phyloP scores from a whole-genome alignment of 2,113 vertebrate genomes.

The Antigone vipio region DNA sequence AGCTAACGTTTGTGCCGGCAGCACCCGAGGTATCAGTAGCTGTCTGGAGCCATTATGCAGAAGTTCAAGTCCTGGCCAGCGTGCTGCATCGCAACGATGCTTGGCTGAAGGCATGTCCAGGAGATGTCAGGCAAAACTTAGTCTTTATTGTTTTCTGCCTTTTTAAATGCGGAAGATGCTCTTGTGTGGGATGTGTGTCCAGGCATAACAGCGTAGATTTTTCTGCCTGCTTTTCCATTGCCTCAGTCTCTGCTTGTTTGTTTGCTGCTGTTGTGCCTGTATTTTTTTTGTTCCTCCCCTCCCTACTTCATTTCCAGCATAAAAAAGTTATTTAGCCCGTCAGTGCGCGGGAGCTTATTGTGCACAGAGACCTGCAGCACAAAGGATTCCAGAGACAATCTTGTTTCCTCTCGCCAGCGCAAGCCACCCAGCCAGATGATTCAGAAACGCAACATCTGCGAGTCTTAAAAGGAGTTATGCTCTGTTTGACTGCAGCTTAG shows the following conservation, averaged over 20 bases:
- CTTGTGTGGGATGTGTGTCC: not conserved
- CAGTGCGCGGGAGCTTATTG: not conserved
- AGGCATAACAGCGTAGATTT: not conserved
- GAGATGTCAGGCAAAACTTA: not conserved
- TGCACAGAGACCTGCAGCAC: not conserved
- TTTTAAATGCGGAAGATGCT: not conserved
- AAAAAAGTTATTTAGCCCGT: not conserved
- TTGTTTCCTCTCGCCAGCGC: not conserved
- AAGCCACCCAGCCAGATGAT: not conserved
- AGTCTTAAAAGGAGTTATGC: constrained; percentile 32
- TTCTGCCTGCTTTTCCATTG: not conserved
- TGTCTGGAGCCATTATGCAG: not conserved
- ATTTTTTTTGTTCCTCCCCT: not conserved
- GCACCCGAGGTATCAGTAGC: not conserved
- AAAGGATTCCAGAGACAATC: constrained; percentile 45
- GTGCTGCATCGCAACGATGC: rapidly evolving
- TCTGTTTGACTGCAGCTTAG: constrained; percentile 32
- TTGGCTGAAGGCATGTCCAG: rapidly evolving
- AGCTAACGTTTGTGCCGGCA: not conserved
- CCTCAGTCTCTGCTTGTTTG: not conserved
- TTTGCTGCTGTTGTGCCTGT: not conserved
- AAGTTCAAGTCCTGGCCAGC: not conserved
- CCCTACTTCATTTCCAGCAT: not conserved
- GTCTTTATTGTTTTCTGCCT: not conserved
- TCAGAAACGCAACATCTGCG: constrained; percentile 34